Percentiles rank a stretch among this genome's conserved stretches.
Evolutionary conservation across 2,888 invertebrate species (phyloP).

Genomic region (Agrotis ipsilon): DNA sequence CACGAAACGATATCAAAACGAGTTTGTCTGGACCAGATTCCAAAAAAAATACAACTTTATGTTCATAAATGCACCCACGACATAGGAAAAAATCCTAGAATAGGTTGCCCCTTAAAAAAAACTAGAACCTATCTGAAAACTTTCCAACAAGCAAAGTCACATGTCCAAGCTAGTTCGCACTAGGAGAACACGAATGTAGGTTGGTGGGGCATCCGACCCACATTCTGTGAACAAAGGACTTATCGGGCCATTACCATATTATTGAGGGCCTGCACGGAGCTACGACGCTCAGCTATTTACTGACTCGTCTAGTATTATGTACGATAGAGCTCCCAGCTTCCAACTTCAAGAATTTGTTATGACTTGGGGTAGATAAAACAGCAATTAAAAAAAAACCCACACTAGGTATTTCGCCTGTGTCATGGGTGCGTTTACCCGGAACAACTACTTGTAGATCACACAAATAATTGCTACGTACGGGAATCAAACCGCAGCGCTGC

Average conservation of each 20-base stretch:
- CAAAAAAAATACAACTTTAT: no score
- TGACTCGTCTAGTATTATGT: slow-evolving; percentile 24
- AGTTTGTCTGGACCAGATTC: no score
- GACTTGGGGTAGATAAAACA: no score
- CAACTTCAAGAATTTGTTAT: neutral
- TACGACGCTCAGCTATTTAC: slow-evolving; percentile 48
- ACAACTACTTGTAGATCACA: no score
- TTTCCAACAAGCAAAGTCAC: slow-evolving; percentile 18
- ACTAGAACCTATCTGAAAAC: neutral
- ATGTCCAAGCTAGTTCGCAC: neutral
- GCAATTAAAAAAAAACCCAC: no score
- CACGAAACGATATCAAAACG: neutral
- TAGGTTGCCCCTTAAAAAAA: no score
- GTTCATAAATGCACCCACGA: no score
- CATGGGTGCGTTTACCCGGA: no score
- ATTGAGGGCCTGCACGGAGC: slow-evolving; percentile 52
- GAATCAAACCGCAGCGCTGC: no score
- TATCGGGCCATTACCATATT: slow-evolving; percentile 63
- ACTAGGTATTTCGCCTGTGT: no score
- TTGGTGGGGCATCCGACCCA: slow-evolving; percentile 48
- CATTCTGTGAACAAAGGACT: slow-evolving; percentile 60
- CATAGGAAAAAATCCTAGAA: no score
- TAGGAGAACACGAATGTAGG: slow-evolving; percentile 42
- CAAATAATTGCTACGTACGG: no score
- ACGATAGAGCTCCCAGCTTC: neutral